Percentiles rank a stretch among this genome's conserved stretches.
These are phyloP conservation scores for Vespertilio murinus DNA, from an alignment of 2,797 vertebrate genomes.

Conservation along the genomic window DNA sequence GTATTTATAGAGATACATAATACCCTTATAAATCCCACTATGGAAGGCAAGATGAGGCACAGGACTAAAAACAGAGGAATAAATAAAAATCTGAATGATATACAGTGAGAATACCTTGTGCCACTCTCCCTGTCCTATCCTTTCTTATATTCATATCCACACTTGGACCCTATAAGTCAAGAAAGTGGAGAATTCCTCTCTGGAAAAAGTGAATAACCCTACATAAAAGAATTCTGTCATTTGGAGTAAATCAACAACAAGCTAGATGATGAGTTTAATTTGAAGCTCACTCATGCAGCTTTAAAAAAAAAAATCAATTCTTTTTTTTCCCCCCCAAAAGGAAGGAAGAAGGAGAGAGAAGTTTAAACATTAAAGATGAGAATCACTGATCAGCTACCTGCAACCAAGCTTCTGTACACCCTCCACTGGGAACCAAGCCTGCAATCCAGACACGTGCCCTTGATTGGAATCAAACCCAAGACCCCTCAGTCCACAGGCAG, in stretches of 20 bases:
- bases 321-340: too few relatives aligned
- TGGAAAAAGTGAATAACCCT: neutral
- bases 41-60: neutral
- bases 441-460: too few relatives aligned
- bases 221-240: neutral
- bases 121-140: neutral
- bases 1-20: neutral
- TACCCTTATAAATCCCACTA: neutral
- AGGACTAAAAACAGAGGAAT: neutral
- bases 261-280: neutral
- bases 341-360: too few relatives aligned
- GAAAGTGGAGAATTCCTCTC: neutral
- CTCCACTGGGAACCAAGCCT: too few relatives aligned
- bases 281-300: neutral
- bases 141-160: neutral
- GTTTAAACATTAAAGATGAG: too few relatives aligned
- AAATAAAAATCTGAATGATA: neutral
- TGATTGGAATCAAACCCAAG: too few relatives aligned
- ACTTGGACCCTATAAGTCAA: neutral
- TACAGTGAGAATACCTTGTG: neutral
- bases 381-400: too few relatives aligned
- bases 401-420: too few relatives aligned
- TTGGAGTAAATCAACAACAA: neutral
- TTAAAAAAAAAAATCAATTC: too few relatives aligned
- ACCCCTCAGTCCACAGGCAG: too few relatives aligned